These are phyloP conservation scores for Pegoplata infirma DNA, from an alignment of 2,888 invertebrate species.

Conservation along the genomic window DNA sequence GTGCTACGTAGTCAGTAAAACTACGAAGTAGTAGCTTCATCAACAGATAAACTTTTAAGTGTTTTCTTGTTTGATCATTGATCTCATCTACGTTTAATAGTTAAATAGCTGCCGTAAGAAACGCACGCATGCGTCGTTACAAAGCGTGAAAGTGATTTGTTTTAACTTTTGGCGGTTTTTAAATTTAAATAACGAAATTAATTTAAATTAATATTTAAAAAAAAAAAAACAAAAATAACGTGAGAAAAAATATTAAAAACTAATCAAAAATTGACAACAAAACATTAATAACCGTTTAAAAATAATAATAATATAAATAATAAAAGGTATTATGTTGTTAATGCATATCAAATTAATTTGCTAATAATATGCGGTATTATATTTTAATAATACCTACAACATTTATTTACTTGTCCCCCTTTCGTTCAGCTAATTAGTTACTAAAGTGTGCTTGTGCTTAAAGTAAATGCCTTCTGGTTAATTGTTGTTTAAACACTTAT, in stretches of 20 bases:
- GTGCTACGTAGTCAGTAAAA: not conserved
- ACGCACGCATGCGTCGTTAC: constrained; percentile 53
- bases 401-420: not conserved
- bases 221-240: too few species aligned
- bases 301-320: not conserved
- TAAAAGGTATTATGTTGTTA: not conserved
- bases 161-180: not conserved
- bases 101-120: constrained; percentile 31
- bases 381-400: too few species aligned
- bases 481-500: constrained; percentile 25
- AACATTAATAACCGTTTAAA: not conserved
- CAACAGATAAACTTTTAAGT: too few species aligned
- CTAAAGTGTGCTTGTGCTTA: not conserved
- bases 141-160: constrained; percentile 12
- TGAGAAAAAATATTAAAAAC: constrained; percentile 7
- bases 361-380: not conserved
- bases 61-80: constrained; percentile 31
- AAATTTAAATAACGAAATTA: constrained; percentile 6
- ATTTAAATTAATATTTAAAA: not conserved
- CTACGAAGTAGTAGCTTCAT: too few species aligned
- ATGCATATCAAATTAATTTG: not conserved
- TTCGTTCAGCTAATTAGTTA: not conserved
- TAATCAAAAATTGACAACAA: not conserved
- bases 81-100: constrained; percentile 47
- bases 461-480: not conserved